Percentiles rank a stretch among this genome's conserved stretches.
These are phyloP conservation scores for Drosophila varians DNA, from an alignment of 1,140 invertebrate species.

Conservation along the genomic window DNA sequence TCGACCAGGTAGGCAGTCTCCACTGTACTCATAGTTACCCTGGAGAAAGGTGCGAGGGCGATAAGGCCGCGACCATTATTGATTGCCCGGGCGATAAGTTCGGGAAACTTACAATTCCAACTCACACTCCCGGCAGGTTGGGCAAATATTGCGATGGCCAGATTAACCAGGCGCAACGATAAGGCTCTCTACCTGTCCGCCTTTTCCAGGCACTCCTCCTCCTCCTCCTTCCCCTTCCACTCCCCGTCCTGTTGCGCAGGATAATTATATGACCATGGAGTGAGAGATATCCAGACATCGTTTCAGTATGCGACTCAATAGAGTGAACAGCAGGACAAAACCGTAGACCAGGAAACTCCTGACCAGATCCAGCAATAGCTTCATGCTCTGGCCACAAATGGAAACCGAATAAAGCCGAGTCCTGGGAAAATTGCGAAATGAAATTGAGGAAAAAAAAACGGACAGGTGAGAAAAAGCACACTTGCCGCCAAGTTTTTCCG, in stretches of 20 bases:
- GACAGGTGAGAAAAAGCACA: slow-evolving; percentile 7
- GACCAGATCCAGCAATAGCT: slow-evolving; percentile 41
- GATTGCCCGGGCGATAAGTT: slow-evolving; percentile 48
- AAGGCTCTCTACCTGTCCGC: not conserved
- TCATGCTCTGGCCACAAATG: slow-evolving; percentile 29
- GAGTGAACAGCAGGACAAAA: slow-evolving; percentile 40
- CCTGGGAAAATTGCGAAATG: not conserved
- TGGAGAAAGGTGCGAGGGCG: slow-evolving; percentile 23
- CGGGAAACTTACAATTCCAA: slow-evolving; percentile 12
- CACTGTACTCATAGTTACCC: slow-evolving; percentile 9
- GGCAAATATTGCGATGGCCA: slow-evolving; percentile 15
- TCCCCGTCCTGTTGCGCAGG: not conserved
- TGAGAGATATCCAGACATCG: slow-evolving; percentile 46
- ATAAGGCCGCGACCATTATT: slow-evolving; percentile 48
- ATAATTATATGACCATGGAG: slow-evolving; percentile 32
- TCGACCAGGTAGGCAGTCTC: not conserved
- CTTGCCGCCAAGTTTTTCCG: not conserved
- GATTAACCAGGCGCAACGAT: slow-evolving; percentile 5
- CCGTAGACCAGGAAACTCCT: slow-evolving; percentile 41
- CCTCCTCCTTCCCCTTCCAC: not conserved
- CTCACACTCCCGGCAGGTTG: not conserved
- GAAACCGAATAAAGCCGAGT: slow-evolving; percentile 6
- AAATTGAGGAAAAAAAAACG: not conserved
- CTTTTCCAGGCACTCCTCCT: not conserved
- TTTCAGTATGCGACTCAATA: slow-evolving; percentile 40